phyloP scores from a whole-genome alignment of 2,113 vertebrate species.

The Anarrhichthys ocellatus region DNA sequence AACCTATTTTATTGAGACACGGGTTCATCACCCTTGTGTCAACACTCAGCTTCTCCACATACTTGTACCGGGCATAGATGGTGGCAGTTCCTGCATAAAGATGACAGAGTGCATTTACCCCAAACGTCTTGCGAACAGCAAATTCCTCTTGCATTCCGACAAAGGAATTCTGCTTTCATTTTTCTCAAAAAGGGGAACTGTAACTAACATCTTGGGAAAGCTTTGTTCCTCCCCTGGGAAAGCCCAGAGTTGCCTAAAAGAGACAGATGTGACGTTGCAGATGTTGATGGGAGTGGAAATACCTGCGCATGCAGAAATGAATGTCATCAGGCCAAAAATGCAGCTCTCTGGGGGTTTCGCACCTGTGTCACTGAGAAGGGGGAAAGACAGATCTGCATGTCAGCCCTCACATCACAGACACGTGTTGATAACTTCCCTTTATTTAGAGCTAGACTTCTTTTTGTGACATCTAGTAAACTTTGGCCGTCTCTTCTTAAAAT shows the following conservation, averaged over 20 bases:
- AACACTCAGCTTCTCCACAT: slow-evolving; percentile 86
- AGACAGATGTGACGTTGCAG: not conserved
- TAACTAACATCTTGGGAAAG: slow-evolving; percentile 18
- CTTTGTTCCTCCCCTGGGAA: slow-evolving; percentile 41
- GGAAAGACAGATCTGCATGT: not conserved
- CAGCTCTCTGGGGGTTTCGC: slow-evolving; percentile 92
- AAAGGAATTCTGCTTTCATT: slow-evolving; percentile 55
- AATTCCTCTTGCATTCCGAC: not conserved
- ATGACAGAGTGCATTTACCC: not conserved
- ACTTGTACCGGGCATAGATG: slow-evolving; percentile 91
- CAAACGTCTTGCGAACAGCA: not conserved
- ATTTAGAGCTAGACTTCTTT: not conserved
- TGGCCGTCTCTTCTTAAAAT: not conserved
- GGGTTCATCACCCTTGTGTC: slow-evolving; percentile 54
- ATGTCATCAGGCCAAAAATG: slow-evolving; percentile 95
- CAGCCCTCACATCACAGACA: not conserved
- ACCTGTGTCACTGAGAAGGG: slow-evolving; percentile 87
- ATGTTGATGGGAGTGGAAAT: slow-evolving; percentile 59
- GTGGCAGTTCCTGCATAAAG: slow-evolving; percentile 85
- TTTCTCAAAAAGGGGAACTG: slow-evolving; percentile 70
- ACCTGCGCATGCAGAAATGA: slow-evolving; percentile 92
- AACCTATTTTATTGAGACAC: slow-evolving; percentile 80
- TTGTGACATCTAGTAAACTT: not conserved
- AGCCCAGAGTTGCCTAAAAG: slow-evolving; percentile 17
- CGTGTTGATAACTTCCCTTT: not conserved